These are phyloP conservation scores for Allacma fusca DNA, from an alignment of 2,888 invertebrate species.

Conservation along the genomic window DNA sequence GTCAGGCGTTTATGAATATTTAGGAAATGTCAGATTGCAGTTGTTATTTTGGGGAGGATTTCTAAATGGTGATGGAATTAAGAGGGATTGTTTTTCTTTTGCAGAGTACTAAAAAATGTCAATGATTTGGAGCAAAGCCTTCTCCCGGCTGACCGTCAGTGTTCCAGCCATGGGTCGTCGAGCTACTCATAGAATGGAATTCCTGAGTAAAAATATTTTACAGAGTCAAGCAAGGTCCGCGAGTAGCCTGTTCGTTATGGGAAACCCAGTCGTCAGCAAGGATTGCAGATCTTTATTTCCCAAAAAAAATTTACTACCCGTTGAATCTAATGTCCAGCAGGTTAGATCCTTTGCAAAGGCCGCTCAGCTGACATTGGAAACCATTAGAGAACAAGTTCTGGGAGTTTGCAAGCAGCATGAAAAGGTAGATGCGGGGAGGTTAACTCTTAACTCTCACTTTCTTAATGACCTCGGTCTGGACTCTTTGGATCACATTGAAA, in stretches of 20 bases:
- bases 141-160: neutral
- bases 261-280: neutral
- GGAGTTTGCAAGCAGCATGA: constrained; percentile 97
- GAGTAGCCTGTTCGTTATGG: too few relatives aligned
- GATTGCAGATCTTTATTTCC: neutral
- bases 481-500: constrained; percentile 98
- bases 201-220: neutral
- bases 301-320: neutral
- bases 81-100: too few relatives aligned
- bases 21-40: too few relatives aligned
- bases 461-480: constrained; percentile 96
- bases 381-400: constrained; percentile 87
- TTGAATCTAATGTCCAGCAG: neutral
- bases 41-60: too few relatives aligned
- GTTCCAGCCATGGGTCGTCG: neutral
- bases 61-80: too few relatives aligned
- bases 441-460: constrained; percentile 90
- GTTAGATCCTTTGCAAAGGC: constrained; percentile 51
- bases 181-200: neutral
- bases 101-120: neutral
- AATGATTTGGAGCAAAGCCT: constrained; percentile 9
- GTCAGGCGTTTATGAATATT: too few relatives aligned
- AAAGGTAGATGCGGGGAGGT: constrained; percentile 93
- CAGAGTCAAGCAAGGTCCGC: neutral
- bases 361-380: constrained; percentile 74